phyloP scores from a whole-genome alignment of 2,888 invertebrate genomes.

The Auanema sp. region DNA sequence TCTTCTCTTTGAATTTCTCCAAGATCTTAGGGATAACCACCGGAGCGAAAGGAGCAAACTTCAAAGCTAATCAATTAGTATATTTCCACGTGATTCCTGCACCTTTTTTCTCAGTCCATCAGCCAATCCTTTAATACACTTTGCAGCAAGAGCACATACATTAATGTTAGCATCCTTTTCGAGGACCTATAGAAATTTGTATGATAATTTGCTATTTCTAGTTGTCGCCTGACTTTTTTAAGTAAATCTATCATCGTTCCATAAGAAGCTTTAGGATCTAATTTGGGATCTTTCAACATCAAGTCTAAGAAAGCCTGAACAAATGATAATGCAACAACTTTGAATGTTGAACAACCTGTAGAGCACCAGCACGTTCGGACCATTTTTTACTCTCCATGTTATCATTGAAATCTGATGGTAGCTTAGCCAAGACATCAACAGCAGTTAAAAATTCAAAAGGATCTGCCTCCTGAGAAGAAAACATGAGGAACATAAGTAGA shows the following conservation, averaged over 20 bases:
- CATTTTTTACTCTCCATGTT: conserved; percentile 88
- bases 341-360: conserved; percentile 69
- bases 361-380: conserved; percentile 83
- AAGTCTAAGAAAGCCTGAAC: conserved; percentile 16
- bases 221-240: conserved; percentile 77
- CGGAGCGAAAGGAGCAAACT: conserved; percentile 19
- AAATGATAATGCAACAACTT: neutral
- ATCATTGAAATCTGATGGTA: conserved; percentile 93
- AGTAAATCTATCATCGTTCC: conserved; percentile 84
- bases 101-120: conserved; percentile 84
- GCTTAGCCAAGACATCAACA: conserved; percentile 85
- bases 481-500: neutral
- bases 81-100: conserved; percentile 25
- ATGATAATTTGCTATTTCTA: conserved; percentile 30
- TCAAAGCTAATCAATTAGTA: neutral
- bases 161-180: conserved; percentile 92
- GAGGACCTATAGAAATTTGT: too few species aligned
- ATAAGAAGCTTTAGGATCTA: conserved; percentile 85
- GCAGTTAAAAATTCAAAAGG: conserved; percentile 80
- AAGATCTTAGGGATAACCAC: conserved; percentile 72
- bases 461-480: conserved; percentile 65
- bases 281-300: conserved; percentile 77
- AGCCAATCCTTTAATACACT: conserved; percentile 81
- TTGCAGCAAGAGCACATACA: conserved; percentile 82
- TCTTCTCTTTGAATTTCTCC: conserved; percentile 97